A percentile compares a stretch with the other conserved stretches of the same genome.
Conservation (phyloP, 2,888 invertebrate species). For the Plebejus argus region DNA sequence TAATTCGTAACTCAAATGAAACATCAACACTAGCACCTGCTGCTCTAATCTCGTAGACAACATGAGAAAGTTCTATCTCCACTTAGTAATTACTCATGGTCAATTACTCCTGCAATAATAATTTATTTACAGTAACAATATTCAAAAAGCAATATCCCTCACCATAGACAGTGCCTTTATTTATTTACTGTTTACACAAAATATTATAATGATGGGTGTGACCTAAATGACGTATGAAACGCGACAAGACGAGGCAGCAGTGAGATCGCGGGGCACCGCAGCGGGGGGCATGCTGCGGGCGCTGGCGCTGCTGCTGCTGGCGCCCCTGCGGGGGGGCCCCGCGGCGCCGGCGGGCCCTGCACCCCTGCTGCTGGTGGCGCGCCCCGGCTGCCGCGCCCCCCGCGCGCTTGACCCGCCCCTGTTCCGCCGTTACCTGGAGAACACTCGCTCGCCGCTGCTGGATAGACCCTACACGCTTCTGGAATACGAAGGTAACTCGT, state of each 20-base stretch:
- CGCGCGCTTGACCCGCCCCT: conserved; percentile 47
- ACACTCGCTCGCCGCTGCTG: conserved; percentile 37
- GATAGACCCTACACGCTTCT: conserved; percentile 44
- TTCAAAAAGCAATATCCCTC: background rate
- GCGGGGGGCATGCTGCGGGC: conserved; percentile 42
- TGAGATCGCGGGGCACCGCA: conserved; percentile 59
- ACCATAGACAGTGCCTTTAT: conserved; percentile 8
- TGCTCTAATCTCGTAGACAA: background rate
- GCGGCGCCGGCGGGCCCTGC: conserved; percentile 38
- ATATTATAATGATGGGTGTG: conserved; percentile 13
- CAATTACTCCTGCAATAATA: background rate
- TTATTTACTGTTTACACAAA: background rate
- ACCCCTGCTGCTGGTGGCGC: conserved; percentile 57
- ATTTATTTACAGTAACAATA: background rate
- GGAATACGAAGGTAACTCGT: conserved; percentile 48
- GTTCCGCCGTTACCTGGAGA: conserved; percentile 41
- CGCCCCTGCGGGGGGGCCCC: conserved; percentile 54
- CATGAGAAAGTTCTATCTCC: background rate
- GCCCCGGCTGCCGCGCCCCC: conserved; percentile 50
- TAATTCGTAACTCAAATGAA: background rate
- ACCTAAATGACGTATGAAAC: conserved; percentile 24
- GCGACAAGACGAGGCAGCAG: conserved; percentile 48
- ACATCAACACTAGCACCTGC: background rate
- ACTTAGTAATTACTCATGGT: too few species aligned
- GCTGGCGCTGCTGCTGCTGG: conserved; percentile 53